Conservation (phyloP, 2,888 invertebrate species). For the Venustoraphidia nigricollis region DNA sequence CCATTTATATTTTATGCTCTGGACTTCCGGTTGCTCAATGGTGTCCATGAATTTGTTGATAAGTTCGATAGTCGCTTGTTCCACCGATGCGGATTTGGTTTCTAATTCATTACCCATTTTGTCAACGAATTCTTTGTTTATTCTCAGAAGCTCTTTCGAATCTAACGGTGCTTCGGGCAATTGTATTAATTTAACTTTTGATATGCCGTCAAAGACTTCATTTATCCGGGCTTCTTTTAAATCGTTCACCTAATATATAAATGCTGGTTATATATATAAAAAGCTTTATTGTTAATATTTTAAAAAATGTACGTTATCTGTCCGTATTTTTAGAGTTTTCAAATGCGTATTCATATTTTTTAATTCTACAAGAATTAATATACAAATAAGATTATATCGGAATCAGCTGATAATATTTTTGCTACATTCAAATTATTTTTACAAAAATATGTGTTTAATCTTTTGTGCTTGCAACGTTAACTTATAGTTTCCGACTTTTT, state of each 20-base stretch:
- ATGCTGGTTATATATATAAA: too few relatives aligned
- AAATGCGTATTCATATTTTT: too few relatives aligned
- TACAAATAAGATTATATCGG: too few relatives aligned
- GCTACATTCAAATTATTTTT: too few relatives aligned
- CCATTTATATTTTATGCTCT: slow-evolving; percentile 45
- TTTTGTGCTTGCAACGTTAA: too few relatives aligned
- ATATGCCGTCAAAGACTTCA: slow-evolving; percentile 45
- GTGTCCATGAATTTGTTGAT: slow-evolving; percentile 59
- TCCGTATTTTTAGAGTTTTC: too few relatives aligned
- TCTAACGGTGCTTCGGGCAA: slow-evolving; percentile 44
- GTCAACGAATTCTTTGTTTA: slow-evolving; percentile 40
- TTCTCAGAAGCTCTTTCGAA: slow-evolving; percentile 42
- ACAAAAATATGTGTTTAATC: too few relatives aligned
- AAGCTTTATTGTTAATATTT: too few relatives aligned
- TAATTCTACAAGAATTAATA: too few relatives aligned
- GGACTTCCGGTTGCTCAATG: slow-evolving; percentile 38
- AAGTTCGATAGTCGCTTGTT: slow-evolving; percentile 60
- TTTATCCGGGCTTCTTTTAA: slow-evolving; percentile 64
- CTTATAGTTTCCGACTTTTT: too few relatives aligned
- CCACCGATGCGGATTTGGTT: slow-evolving; percentile 47
- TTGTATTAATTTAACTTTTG: slow-evolving; percentile 42
- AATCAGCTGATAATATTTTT: too few relatives aligned
- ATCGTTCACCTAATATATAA: slow-evolving; percentile 51
- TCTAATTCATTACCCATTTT: slow-evolving; percentile 37
- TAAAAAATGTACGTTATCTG: too few relatives aligned